Base-by-base conservation (phyloP, 64 coral and sea anemone species). In the Stichodactyla mertensii region DNA sequence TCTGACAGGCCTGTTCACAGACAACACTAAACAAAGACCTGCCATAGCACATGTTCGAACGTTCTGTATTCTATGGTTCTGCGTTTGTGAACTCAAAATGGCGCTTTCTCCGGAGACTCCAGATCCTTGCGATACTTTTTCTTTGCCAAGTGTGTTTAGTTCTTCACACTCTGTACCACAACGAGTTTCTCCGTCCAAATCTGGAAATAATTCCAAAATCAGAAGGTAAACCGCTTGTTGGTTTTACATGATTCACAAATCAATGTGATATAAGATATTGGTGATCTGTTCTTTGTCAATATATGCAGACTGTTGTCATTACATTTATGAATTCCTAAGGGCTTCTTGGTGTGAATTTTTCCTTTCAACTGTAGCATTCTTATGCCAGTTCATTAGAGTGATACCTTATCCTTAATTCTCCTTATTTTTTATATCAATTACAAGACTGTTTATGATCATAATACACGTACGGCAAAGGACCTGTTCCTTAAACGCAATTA, bases 91-190 rank as follows among this genome's bases (percentile, higher is more conserved):
- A 58, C 55, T 55, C 22, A 85, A 85, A 52, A 85, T 85, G 83
- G 60, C 83, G 55, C 18, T 61, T 52, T 61, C 55, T 64, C 83
- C 83, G 61, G 54, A 85, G 7, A 85, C 54, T 22, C 83, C 83
- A 14, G 83, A 52, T 4, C 16, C 55, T 7, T 61, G 55, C 6
- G 55, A 58, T 51, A 58, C 55, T 4, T 85, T 85, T 55, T 85
- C 83, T 55, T 19, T 85, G 9, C 83, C 83, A 64, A 85, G 83
- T 62, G 83, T 85, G 7, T 85, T 85, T 55, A 85, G 83, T 61
- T 85, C 83, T 54, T 51, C 31, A 7, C 20, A 62, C 27, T 85
- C 83, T 54, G 83, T 85, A 27, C 83, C 55, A 20, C 55, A 64
- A 64, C 56, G 24, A 28, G 60, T 64, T 54, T 85, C 83, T 58